phyloP scores from a whole-genome alignment of 1,140 invertebrate species.

The Hetaerina americana region DNA sequence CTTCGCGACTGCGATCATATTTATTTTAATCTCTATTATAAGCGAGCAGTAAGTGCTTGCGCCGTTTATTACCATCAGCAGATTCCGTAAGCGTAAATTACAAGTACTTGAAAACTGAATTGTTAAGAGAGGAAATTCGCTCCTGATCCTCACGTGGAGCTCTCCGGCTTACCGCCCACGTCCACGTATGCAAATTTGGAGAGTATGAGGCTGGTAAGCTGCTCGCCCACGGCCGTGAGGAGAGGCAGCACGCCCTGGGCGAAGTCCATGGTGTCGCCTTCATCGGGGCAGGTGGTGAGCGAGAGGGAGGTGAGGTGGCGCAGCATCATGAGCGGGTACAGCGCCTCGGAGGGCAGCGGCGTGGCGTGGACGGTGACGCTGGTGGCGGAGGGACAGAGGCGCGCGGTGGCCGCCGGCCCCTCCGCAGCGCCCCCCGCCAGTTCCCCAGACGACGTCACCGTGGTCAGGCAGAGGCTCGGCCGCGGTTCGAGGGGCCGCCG shows the following conservation, averaged over 20 bases:
- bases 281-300: constrained; percentile 11
- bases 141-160: no score
- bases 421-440: not conserved
- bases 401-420: not conserved
- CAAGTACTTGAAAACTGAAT: no score
- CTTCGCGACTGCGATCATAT: no score
- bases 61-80: no score
- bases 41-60: no score
- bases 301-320: constrained; percentile 21
- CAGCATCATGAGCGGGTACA: constrained; percentile 25
- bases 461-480: not conserved
- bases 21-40: no score
- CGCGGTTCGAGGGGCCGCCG: not conserved
- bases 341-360: constrained; percentile 21
- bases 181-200: constrained; percentile 23
- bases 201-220: constrained; percentile 25
- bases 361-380: constrained; percentile 20
- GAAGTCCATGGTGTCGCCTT: constrained; percentile 22
- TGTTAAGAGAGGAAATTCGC: no score
- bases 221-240: constrained; percentile 22
- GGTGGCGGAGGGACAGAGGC: constrained; percentile 19
- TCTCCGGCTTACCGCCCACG: constrained; percentile 17
- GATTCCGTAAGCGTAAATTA: no score
- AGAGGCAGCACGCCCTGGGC: constrained; percentile 26
- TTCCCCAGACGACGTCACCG: not conserved